phyloP scores from a whole-genome alignment of 1,140 invertebrate species.

The Leptinotarsa lineolata region DNA sequence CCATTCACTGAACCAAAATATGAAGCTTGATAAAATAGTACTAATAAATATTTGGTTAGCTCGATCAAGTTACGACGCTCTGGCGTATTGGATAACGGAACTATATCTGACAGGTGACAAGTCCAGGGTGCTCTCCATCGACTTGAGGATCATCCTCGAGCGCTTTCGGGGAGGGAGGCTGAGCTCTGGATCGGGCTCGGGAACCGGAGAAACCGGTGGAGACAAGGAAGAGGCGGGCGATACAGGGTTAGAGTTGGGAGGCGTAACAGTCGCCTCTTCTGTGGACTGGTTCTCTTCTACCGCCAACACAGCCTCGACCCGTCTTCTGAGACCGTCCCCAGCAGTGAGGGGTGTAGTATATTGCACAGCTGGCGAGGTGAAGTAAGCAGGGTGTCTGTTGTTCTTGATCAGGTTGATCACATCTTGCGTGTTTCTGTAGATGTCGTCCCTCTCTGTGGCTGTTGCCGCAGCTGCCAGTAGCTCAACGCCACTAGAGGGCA shows the following conservation, averaged over 20 bases:
- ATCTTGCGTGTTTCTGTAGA: slow-evolving; percentile 36
- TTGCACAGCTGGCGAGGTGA: slow-evolving; percentile 41
- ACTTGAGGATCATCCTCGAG: slow-evolving; percentile 75
- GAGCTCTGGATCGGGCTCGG: slow-evolving; percentile 65
- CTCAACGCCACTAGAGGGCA: slow-evolving; percentile 47
- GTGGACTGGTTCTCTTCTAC: slow-evolving; percentile 59
- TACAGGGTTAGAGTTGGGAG: slow-evolving; percentile 67
- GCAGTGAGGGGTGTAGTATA: slow-evolving; percentile 54
- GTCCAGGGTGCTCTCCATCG: slow-evolving; percentile 62
- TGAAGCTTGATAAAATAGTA: slow-evolving; percentile 31
- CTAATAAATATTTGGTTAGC: slow-evolving; percentile 23
- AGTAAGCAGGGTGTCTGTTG: slow-evolving; percentile 50
- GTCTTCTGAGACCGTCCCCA: slow-evolving; percentile 68
- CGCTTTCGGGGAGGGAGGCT: slow-evolving; percentile 77
- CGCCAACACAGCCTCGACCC: slow-evolving; percentile 72
- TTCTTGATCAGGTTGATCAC: slow-evolving; percentile 50
- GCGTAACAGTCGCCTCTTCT: slow-evolving; percentile 63
- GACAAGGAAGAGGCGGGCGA: slow-evolving; percentile 67
- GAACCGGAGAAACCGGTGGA: slow-evolving; percentile 67
- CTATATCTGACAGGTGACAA: slow-evolving; percentile 65
- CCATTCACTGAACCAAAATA: slow-evolving; percentile 23
- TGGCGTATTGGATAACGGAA: slow-evolving; percentile 81
- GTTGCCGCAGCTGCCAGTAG: slow-evolving; percentile 53
- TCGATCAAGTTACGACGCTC: slow-evolving; percentile 63
- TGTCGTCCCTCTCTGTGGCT: slow-evolving; percentile 47